Conservation (phyloP, 2,888 invertebrate species). For the Melieria crassipennis region DNA sequence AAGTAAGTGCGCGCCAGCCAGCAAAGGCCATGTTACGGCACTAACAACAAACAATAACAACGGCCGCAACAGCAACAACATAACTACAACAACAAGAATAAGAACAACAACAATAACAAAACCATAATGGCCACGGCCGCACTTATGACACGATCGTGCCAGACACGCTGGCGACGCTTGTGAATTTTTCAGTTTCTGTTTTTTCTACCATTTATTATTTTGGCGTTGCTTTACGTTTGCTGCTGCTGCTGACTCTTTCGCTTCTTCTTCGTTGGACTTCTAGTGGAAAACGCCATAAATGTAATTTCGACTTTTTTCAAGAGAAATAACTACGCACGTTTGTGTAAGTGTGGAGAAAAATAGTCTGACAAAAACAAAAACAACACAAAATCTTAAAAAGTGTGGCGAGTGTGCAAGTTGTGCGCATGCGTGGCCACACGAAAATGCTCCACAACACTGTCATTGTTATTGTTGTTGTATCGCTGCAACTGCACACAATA, state of each 20-base stretch:
- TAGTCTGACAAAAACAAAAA: constrained; percentile 7
- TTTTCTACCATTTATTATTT: not conserved
- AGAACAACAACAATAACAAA: constrained; percentile 3
- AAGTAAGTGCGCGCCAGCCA: not conserved
- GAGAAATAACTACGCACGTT: not conserved
- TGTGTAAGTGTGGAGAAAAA: constrained; percentile 12
- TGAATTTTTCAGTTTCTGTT: constrained; percentile 51
- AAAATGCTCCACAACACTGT: constrained; percentile 12
- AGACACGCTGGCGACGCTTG: constrained; percentile 63
- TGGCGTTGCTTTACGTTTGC: no score
- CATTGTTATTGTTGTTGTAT: not conserved
- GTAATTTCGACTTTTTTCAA: no score
- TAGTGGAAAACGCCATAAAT: not conserved
- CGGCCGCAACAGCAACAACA: not conserved
- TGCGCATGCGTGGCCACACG: constrained; percentile 32
- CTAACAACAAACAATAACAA: constrained; percentile 6
- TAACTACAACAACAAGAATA: not conserved
- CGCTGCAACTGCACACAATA: not conserved
- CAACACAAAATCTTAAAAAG: constrained; percentile 10
- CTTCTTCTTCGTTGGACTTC: constrained; percentile 8
- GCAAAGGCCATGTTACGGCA: constrained; percentile 3
- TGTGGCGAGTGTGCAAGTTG: constrained; percentile 21
- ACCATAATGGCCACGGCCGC: constrained; percentile 10
- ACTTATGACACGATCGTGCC: constrained; percentile 44
- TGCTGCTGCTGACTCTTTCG: not conserved